Percentiles rank a stretch among this genome's conserved stretches.
phyloP scores from a whole-genome alignment of 2,888 invertebrate genomes.

The Xestia ashworthii region DNA sequence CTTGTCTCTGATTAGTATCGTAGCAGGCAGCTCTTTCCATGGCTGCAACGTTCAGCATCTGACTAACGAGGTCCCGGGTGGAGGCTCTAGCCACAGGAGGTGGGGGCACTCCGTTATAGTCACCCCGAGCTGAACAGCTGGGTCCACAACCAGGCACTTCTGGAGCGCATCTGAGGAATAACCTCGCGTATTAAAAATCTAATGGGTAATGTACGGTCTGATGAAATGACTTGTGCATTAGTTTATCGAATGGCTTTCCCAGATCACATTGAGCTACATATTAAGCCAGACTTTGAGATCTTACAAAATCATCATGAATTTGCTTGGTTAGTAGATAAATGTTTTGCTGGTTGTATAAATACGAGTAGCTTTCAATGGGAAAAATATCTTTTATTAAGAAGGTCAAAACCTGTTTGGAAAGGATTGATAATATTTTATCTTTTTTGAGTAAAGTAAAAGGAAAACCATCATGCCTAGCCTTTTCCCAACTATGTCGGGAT shows the following conservation, averaged over 20 bases:
- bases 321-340: background rate
- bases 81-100: constrained; percentile 92
- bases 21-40: constrained; percentile 90
- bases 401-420: background rate
- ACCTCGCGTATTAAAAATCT: background rate
- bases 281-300: background rate
- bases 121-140: constrained; percentile 94
- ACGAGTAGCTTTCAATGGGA: background rate
- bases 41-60: constrained; percentile 93
- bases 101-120: constrained; percentile 94
- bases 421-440: background rate
- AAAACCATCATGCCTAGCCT: no score
- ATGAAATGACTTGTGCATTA: background rate
- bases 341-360: background rate
- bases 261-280: background rate
- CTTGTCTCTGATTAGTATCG: constrained; percentile 78
- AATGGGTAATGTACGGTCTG: background rate
- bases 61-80: constrained; percentile 92
- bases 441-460: no score
- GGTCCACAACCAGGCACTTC: constrained; percentile 92
- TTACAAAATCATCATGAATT: background rate
- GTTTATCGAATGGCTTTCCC: background rate
- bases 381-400: background rate
- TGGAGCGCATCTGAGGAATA: constrained; percentile 84
- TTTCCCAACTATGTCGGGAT: no score